Evolutionary conservation across 1,140 invertebrate species (phyloP), one percentile per base, ranked within the genome.

Genomic region (Oncopeltus fasciatus): DNA sequence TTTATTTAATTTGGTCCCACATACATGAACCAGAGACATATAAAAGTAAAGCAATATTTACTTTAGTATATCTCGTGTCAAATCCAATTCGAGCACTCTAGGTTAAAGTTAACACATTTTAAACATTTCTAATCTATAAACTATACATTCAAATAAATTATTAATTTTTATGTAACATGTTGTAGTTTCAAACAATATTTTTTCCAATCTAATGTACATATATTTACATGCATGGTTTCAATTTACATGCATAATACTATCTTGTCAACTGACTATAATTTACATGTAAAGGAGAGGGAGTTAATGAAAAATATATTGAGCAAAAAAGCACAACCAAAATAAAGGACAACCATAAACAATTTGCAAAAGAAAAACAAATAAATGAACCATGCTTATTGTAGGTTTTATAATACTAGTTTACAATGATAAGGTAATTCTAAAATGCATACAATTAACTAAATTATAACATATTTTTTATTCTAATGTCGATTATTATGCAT

Each of bases 141-240:
- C 57, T 63, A 63, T 63, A 63, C 62, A 63, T 63, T 59, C 62
- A 63, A 53, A 63, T 63, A 59, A 63, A 59, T 59, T 44, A 63
- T 62, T 28, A 27, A 57, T 51, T 62, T n/a, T 44, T 33, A 31
- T 33, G 16, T 53, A 53, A 53, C 49, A 53, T 53, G 49, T 24
- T 53, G 5, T 18, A 53, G 16, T 29, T 58, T 33, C 28, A 31
- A 61, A 49, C 18, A 61, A 29, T 49, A 18, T 27, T 43, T 18
- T 26, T 21, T 61, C 27, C 21, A 62, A 18, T 14, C 33, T 44
- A 62, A 56, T 57, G 21, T 62, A 62, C 61, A 62, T 18, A n/a
- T 62, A 62, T 62, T 26, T 62, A 53, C 49, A 53, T 53, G 49
- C 49, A 53, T 26, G 49, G 2, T 46, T 46, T 46, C n/a, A 20